Evolutionary conservation across 2,113 vertebrate genomes (phyloP).

Genomic region (Oncorhynchus nerka): DNA sequence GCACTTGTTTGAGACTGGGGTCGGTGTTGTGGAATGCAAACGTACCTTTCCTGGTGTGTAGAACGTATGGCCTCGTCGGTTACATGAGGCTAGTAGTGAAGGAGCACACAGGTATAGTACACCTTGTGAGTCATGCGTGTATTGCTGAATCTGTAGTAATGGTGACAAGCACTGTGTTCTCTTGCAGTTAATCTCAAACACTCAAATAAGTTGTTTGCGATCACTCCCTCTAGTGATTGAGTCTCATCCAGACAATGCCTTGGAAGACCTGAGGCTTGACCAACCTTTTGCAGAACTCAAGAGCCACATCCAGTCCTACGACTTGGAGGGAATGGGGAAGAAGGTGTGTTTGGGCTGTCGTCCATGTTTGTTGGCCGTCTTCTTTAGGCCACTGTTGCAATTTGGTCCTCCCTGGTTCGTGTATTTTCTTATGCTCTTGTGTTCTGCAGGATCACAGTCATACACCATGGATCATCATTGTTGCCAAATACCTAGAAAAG

Average conservation of each 20-base stretch:
- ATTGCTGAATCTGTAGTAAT: background rate
- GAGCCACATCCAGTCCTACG: constrained; percentile 83
- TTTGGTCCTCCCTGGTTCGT: background rate
- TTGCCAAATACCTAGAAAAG: constrained; percentile 88
- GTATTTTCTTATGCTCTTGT: background rate
- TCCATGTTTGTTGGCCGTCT: background rate
- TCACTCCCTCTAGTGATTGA: constrained; percentile 81
- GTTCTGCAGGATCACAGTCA: constrained; percentile 90
- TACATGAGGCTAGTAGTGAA: constrained; percentile 92
- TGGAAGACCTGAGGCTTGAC: constrained; percentile 93
- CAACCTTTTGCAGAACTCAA: constrained; percentile 87
- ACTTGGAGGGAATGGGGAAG: constrained; percentile 90
- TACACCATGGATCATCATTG: constrained; percentile 92
- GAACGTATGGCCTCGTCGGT: constrained; percentile 90
- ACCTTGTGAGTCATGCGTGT: background rate
- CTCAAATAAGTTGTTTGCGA: background rate
- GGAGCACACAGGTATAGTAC: constrained; percentile 87
- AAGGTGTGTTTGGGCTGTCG: constrained; percentile 76
- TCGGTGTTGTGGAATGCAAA: constrained; percentile 84
- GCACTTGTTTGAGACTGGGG: constrained; percentile 83
- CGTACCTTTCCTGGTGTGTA: constrained; percentile 89
- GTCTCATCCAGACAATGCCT: constrained; percentile 92
- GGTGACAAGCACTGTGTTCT: background rate
- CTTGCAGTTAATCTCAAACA: background rate
- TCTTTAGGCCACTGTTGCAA: background rate